A percentile compares a stretch with the other conserved stretches of the same genome.
Conservation (phyloP, 2,888 invertebrate species). For the Eulithis prunata region DNA sequence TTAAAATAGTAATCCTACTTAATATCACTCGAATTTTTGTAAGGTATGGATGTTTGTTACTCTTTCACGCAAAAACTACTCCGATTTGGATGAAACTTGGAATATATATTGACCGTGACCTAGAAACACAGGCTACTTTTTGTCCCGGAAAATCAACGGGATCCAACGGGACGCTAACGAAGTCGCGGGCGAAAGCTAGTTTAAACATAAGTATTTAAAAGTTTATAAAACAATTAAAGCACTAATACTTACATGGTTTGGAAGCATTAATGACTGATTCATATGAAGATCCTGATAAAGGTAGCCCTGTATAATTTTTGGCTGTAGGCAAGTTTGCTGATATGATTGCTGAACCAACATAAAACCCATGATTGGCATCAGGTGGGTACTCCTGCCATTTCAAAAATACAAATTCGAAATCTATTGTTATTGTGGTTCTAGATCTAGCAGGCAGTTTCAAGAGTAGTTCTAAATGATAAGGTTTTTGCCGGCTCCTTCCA, state of each 20-base stretch:
- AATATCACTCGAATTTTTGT: no score
- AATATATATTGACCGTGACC: no score
- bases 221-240: slow-evolving; percentile 5
- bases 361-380: slow-evolving; percentile 99
- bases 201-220: neutral
- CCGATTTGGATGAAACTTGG: no score
- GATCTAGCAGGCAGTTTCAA: slow-evolving; percentile 92
- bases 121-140: no score
- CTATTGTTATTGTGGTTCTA: slow-evolving; percentile 91
- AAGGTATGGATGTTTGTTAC: no score
- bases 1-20: neutral
- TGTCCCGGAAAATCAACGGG: no score
- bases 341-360: slow-evolving; percentile 95
- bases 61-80: no score
- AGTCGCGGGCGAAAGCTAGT: no score
- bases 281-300: slow-evolving; percentile 88
- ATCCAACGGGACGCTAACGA: no score
- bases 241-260: slow-evolving; percentile 71
- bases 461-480: slow-evolving; percentile 94
- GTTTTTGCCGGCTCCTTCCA: slow-evolving; percentile 91
- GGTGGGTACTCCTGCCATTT: slow-evolving; percentile 99
- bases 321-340: slow-evolving; percentile 91
- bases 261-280: slow-evolving; percentile 87
- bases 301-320: slow-evolving; percentile 91
- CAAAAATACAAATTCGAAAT: slow-evolving; percentile 97